Evolutionary conservation across 1,140 invertebrate species (phyloP).

Genomic region (Drosophila persimilis): DNA sequence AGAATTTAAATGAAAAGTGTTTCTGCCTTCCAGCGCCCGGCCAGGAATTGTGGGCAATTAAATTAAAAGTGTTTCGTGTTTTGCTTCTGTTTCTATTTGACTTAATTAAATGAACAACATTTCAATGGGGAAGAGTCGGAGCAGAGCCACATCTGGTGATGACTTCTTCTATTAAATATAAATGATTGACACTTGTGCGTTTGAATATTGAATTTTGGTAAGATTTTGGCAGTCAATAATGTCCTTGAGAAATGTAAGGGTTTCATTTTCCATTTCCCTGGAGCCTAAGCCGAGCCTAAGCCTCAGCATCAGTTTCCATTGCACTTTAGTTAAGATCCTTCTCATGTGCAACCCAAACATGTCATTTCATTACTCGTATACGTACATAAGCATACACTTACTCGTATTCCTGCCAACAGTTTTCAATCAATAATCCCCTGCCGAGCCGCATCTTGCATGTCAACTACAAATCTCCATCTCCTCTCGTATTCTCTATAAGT

Average conservation of each 20-base stretch:
- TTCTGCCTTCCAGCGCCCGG: not conserved
- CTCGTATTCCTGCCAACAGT: slow-evolving; percentile 6
- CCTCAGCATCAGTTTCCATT: not conserved
- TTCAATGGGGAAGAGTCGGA: not conserved
- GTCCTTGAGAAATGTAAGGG: no score
- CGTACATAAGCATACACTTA: not conserved
- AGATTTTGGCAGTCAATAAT: slow-evolving; percentile 3
- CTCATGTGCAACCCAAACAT: slow-evolving; percentile 10
- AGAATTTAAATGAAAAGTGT: slow-evolving; percentile 24
- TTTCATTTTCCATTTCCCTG: not conserved
- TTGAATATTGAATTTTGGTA: not conserved
- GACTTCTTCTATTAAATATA: slow-evolving; percentile 26
- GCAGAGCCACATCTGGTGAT: not conserved
- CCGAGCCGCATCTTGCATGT: slow-evolving; percentile 8
- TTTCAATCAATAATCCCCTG: slow-evolving; percentile 57
- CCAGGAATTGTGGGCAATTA: slow-evolving; percentile 13
- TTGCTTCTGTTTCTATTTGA: slow-evolving; percentile 14
- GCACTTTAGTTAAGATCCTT: not conserved
- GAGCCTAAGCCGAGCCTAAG: not conserved
- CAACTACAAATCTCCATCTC: not conserved
- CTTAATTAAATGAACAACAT: slow-evolving; percentile 37
- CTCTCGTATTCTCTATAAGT: not conserved
- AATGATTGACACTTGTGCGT: slow-evolving; percentile 30
- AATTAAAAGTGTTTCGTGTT: slow-evolving; percentile 28
- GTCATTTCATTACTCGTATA: slow-evolving; percentile 7